Conservation (phyloP, 2,888 invertebrate genomes). For the Lochmaea crataegi region DNA sequence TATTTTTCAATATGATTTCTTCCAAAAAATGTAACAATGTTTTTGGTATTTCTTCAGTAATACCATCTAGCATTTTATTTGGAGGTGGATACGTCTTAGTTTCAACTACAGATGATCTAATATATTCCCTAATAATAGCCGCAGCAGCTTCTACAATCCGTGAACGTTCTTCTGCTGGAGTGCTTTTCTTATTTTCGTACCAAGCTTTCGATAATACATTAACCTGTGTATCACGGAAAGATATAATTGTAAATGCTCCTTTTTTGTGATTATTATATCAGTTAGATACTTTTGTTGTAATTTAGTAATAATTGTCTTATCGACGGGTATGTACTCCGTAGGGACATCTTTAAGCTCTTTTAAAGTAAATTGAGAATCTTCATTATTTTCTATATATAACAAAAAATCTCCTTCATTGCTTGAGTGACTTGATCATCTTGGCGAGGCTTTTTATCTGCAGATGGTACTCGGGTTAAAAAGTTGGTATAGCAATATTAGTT, state of each 20-base stretch:
- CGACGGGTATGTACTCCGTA: conserved; percentile 55
- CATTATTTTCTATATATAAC: conserved; percentile 7
- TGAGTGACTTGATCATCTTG: conserved; percentile 59
- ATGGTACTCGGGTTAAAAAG: conserved; percentile 2
- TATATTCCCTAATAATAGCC: conserved; percentile 59
- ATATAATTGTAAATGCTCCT: conserved; percentile 57
- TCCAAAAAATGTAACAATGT: conserved; percentile 57
- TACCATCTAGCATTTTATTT: conserved; percentile 53
- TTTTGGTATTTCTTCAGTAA: conserved; percentile 51
- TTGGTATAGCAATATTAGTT: conserved; percentile 57
- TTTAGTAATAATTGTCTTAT: conserved; percentile 54
- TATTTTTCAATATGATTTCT: conserved; percentile 51
- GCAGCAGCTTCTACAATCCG: conserved; percentile 55
- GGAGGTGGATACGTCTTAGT: conserved; percentile 33
- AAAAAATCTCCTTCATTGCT: conserved; percentile 8
- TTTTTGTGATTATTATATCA: conserved; percentile 27
- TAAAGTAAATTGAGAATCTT: background rate
- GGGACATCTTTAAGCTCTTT: conserved; percentile 52
- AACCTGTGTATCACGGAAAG: conserved; percentile 55
- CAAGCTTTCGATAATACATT: conserved; percentile 29
- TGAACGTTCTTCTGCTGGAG: conserved; percentile 52
- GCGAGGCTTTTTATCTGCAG: conserved; percentile 47
- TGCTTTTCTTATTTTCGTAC: conserved; percentile 42
- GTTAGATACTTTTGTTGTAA: conserved; percentile 10
- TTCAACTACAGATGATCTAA: conserved; percentile 56